These are phyloP conservation scores for Spodoptera littoralis DNA, from an alignment of 2,888 invertebrate species.

Conservation along the genomic window DNA sequence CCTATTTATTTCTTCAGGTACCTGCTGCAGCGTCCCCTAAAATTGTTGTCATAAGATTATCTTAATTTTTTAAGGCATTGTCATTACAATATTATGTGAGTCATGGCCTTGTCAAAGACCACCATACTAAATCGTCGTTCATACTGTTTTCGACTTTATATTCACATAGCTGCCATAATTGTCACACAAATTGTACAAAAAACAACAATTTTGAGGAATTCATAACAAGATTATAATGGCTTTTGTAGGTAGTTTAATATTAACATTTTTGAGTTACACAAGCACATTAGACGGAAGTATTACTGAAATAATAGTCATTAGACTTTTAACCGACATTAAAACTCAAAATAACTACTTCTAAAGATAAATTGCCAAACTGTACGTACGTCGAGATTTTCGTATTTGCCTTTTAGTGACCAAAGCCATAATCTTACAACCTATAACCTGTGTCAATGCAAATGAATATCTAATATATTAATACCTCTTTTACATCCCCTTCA, in stretches of 20 bases:
- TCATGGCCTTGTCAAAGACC: slow-evolving; percentile 57
- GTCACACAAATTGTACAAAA: slow-evolving; percentile 58
- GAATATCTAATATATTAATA: too few relatives aligned
- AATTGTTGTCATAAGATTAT: slow-evolving; percentile 30
- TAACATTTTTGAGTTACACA: slow-evolving; percentile 16
- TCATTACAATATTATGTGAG: slow-evolving; percentile 49
- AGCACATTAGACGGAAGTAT: slow-evolving; percentile 14
- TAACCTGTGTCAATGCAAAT: too few relatives aligned
- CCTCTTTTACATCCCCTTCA: too few relatives aligned
- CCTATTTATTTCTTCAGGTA: not conserved
- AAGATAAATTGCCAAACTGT: not conserved
- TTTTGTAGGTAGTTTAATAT: slow-evolving; percentile 34
- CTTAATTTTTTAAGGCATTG: slow-evolving; percentile 37
- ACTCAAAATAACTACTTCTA: not conserved
- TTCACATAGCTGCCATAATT: slow-evolving; percentile 50
- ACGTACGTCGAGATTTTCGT: too few relatives aligned
- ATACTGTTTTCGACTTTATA: slow-evolving; percentile 47
- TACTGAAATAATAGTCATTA: not conserved
- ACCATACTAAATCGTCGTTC: slow-evolving; percentile 49
- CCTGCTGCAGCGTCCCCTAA: slow-evolving; percentile 1
- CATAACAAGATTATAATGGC: slow-evolving; percentile 46
- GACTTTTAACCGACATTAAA: not conserved
- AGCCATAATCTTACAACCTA: too few relatives aligned
- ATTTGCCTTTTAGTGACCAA: too few relatives aligned
- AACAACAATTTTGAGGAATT: slow-evolving; percentile 53